Evolutionary conservation across 1,140 invertebrate genomes (phyloP).

Genomic region (Neodiprion lecontei): DNA sequence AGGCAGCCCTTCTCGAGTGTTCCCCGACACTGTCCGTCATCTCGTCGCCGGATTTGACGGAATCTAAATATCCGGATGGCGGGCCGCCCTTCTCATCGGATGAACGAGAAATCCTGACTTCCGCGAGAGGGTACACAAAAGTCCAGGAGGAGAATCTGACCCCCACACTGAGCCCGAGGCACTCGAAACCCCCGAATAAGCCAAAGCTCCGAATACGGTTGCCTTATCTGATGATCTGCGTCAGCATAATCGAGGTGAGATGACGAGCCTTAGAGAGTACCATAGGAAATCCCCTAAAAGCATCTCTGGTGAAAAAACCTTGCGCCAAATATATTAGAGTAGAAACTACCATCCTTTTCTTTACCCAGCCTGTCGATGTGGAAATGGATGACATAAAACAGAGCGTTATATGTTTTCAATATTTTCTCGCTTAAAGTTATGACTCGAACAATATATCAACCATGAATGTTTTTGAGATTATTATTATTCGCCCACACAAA

Average conservation of each 20-base stretch:
- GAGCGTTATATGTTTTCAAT: too few species aligned
- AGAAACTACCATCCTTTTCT: too few species aligned
- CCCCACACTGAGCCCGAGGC: constrained; percentile 42
- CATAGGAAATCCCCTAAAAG: too few species aligned
- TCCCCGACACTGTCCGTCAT: constrained; percentile 55
- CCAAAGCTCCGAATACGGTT: constrained; percentile 57
- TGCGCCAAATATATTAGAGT: too few species aligned
- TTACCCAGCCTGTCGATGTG: too few species aligned
- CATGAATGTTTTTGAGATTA: too few species aligned
- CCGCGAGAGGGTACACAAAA: constrained; percentile 46
- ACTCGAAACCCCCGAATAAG: constrained; percentile 43
- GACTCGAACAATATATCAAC: too few species aligned
- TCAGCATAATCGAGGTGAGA: constrained; percentile 56
- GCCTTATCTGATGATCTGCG: constrained; percentile 59
- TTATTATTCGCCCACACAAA: too few species aligned
- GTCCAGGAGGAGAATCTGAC: constrained; percentile 45
- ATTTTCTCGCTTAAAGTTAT: too few species aligned
- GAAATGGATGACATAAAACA: too few species aligned
- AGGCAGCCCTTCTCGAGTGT: constrained; percentile 52
- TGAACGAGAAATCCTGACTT: not conserved
- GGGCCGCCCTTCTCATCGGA: constrained; percentile 41
- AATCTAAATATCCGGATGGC: constrained; percentile 44
- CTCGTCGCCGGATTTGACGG: constrained; percentile 49
- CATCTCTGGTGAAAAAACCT: too few species aligned
- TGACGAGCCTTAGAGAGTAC: not conserved